Evolutionary conservation across 2,888 invertebrate species (phyloP), one percentile per base, ranked within the genome.

Genomic region (Chironomus tentans): DNA sequence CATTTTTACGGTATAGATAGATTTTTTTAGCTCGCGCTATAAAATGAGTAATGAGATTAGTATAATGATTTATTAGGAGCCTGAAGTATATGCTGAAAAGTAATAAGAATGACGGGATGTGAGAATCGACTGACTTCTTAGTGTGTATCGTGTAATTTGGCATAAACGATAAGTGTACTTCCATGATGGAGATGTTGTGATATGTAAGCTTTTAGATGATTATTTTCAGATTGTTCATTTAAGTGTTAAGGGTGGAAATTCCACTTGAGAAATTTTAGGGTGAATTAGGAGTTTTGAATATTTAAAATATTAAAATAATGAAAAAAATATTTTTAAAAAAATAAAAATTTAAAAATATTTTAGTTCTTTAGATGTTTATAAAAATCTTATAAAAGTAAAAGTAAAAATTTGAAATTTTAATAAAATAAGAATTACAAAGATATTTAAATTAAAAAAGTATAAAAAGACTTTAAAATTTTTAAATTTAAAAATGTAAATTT

Each of bases 41-140:
- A 68, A 74, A 74, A 74, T 74, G 74, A 74, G 74, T 74, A 74
- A 74, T 74, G 74, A 74, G 74, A 74, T 74, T 74, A 74, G 65
- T 46, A 15, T 74, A 65, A 74, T 74, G 74, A 74, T 74, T 74
- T 74, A 74, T 74, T 68, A 74, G 74, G 15, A 72, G 62, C 21
- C 15, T 61, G 62, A 72, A 38, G 38, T 38, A 38, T 38, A 38
- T 38, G 15, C 15, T 2, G 56, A 15, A 56, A n/a, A 4, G 7
- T 56, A 15, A 18, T 15, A 56, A 56, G n/a, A 56, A 6, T 18
- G 56, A 56, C 56, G 18, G 56, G 56, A 56, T 38, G 56, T 15
- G 50, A 56, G 12, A 72, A 61, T 22, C 68, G 46, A 56, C 56
- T 21, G 50, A 18, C 50, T 70, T 21, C 70, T 70, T 56, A 21